These are phyloP conservation scores for Oryctolagus cuniculus DNA, from an alignment of 2,113 vertebrate species.

Conservation along the genomic window DNA sequence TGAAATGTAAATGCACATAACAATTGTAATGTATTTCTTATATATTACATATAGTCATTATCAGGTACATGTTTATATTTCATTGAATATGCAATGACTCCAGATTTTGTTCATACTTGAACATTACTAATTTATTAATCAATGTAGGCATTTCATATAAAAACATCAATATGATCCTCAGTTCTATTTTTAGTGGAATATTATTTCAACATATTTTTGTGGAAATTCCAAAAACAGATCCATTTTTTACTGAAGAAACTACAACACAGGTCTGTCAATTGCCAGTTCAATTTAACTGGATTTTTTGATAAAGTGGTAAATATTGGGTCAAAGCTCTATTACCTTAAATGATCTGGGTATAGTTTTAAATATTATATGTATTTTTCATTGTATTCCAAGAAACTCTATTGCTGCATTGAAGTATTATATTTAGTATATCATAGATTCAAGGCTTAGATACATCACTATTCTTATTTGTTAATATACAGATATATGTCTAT, in stretches of 20 bases:
- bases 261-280: not conserved
- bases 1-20: not conserved
- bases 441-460: not conserved
- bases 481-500: too few relatives aligned
- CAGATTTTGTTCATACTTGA: not conserved
- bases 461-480: not conserved
- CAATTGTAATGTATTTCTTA: too few relatives aligned
- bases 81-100: not conserved
- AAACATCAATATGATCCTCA: not conserved
- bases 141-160: not conserved
- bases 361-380: not conserved
- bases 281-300: not conserved
- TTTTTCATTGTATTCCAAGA: not conserved
- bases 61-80: not conserved
- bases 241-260: not conserved
- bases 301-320: not conserved
- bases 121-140: not conserved
- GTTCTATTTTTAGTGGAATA: not conserved
- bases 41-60: not conserved
- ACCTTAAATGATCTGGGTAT: not conserved
- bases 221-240: not conserved
- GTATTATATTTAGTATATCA: not conserved
- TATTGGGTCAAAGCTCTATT: not conserved
- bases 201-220: not conserved
- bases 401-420: not conserved